Evolutionary conservation across 2,888 invertebrate genomes (phyloP).

Genomic region (Heliconius aoede): DNA sequence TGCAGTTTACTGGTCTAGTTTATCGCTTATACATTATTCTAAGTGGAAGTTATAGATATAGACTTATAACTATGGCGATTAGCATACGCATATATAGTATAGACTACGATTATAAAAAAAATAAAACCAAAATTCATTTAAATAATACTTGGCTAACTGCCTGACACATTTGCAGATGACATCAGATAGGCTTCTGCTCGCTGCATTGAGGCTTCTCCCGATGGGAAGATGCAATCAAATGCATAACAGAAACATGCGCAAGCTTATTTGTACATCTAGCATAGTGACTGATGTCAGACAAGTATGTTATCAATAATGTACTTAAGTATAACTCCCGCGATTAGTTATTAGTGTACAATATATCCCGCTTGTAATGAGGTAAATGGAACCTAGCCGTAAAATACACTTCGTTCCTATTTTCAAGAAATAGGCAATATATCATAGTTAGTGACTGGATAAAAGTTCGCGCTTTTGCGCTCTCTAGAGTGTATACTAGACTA

Average conservation of each 20-base stretch:
- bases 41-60: background rate
- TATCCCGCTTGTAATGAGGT: too few species aligned
- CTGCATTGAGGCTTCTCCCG: slow-evolving; percentile 52
- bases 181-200: slow-evolving; percentile 53
- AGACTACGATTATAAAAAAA: background rate
- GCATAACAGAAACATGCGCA: slow-evolving; percentile 54
- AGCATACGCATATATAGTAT: too few species aligned
- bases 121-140: background rate
- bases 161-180: slow-evolving; percentile 39
- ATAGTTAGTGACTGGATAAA: too few species aligned
- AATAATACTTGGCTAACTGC: background rate
- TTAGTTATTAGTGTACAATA: background rate
- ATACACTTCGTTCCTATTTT: too few species aligned
- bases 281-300: slow-evolving; percentile 54
- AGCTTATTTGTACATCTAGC: slow-evolving; percentile 60
- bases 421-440: too few species aligned
- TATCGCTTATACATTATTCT: background rate
- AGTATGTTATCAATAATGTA: slow-evolving; percentile 46
- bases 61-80: too few species aligned
- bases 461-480: too few species aligned
- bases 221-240: slow-evolving; percentile 49
- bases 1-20: background rate
- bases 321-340: too few species aligned
- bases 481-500: too few species aligned
- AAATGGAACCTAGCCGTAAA: too few species aligned